phyloP scores from a whole-genome alignment of 2,113 vertebrate genomes.

The Ammodytes marinus region DNA sequence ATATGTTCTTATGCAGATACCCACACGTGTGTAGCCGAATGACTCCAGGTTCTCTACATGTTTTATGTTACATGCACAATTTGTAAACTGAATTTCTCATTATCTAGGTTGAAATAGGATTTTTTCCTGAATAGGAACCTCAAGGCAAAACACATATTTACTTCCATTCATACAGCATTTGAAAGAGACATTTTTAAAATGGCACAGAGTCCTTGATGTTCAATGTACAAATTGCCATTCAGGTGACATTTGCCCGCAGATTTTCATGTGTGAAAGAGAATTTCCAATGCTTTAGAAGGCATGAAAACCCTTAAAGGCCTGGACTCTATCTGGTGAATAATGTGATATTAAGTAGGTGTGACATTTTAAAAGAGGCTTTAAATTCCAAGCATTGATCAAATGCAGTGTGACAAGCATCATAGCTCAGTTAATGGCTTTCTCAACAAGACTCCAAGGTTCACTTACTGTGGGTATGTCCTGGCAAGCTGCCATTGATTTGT shows the following conservation, averaged over 20 bases:
- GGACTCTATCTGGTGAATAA: slow-evolving; percentile 67
- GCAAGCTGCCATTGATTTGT: slow-evolving; percentile 18
- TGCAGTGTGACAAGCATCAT: slow-evolving; percentile 70
- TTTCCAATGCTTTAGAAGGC: slow-evolving; percentile 35
- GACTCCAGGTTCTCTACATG: neutral
- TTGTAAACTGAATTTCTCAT: neutral
- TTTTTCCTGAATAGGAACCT: slow-evolving; percentile 4
- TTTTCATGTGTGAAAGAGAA: slow-evolving; percentile 43
- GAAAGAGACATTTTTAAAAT: slow-evolving; percentile 32
- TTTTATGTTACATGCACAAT: neutral
- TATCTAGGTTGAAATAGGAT: neutral
- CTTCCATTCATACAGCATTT: slow-evolving; percentile 8
- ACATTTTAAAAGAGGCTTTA: slow-evolving; percentile 79
- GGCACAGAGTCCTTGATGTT: slow-evolving; percentile 16
- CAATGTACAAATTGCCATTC: slow-evolving; percentile 53
- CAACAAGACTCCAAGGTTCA: slow-evolving; percentile 48
- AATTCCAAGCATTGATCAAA: slow-evolving; percentile 72
- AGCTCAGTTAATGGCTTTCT: slow-evolving; percentile 69
- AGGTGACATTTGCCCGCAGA: slow-evolving; percentile 59
- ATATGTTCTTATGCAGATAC: neutral
- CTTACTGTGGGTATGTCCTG: slow-evolving; percentile 37
- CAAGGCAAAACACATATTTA: slow-evolving; percentile 25
- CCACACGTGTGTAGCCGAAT: slow-evolving; percentile 1
- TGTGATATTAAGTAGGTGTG: slow-evolving; percentile 74
- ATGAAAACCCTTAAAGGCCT: slow-evolving; percentile 55